These are phyloP conservation scores for Erebia palarica DNA, from an alignment of 2,888 invertebrate genomes.

Conservation along the genomic window DNA sequence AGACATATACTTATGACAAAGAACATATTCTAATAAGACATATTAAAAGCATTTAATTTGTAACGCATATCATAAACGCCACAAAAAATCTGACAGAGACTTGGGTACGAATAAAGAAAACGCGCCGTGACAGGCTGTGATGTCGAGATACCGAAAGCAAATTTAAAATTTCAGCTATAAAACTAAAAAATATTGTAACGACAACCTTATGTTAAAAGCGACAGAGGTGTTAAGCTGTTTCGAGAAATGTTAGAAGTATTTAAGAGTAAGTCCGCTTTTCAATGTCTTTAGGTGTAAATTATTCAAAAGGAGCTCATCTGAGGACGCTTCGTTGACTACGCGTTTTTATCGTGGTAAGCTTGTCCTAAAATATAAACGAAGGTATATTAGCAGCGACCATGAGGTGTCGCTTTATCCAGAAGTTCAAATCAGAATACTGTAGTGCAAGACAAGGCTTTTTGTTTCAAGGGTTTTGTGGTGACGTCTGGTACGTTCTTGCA, in stretches of 20 bases:
- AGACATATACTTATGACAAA: constrained; percentile 14
- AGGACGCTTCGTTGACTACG: constrained; percentile 58
- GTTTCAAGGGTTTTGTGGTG: background rate
- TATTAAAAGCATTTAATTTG: constrained; percentile 58
- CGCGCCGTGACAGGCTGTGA: constrained; percentile 35
- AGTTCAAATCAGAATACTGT: constrained; percentile 23
- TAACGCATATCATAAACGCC: constrained; percentile 52
- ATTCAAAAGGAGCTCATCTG: constrained; percentile 74
- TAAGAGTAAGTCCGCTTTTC: constrained; percentile 56
- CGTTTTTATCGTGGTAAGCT: constrained; percentile 67
- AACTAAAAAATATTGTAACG: constrained; percentile 32
- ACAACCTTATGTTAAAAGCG: constrained; percentile 38
- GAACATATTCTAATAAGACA: constrained; percentile 55
- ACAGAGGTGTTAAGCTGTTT: constrained; percentile 41
- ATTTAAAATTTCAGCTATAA: background rate
- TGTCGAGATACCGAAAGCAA: constrained; percentile 30
- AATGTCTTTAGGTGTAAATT: constrained; percentile 76
- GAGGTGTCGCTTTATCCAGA: constrained; percentile 20
- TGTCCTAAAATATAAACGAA: constrained; percentile 68
- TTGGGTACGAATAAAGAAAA: constrained; percentile 65
- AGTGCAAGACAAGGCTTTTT: constrained; percentile 9
- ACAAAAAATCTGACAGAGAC: constrained; percentile 64
- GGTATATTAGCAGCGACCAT: constrained; percentile 50
- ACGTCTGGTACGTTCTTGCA: too few relatives aligned
- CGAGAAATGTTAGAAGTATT: constrained; percentile 39